Evolutionary conservation across 2,113 vertebrate genomes (phyloP), one percentile per base, ranked within the genome.

Genomic region (Actinemys pallida): DNA sequence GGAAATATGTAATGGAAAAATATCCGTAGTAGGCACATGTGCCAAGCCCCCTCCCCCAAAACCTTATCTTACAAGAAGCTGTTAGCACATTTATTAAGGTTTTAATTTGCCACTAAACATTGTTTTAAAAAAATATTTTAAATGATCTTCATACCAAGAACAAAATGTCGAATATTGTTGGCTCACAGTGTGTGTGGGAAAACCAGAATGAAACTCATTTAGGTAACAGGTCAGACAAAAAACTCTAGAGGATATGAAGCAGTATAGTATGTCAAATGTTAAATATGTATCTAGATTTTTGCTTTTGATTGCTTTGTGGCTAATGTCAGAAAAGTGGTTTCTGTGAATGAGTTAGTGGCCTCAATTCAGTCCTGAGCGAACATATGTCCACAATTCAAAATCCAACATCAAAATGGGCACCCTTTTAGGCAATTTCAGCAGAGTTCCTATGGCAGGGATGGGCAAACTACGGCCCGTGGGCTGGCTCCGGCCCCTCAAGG

Each of bases 261-360:
- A 27, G 11, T 27, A 29, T 24, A 25, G 13, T 78, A 47, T 78
- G 13, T 45, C 42, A 78, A 24, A 78, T 78, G 24, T 78, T 47
- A 78, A 45, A 45, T 47, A 29, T 47, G 24, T 13, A 7, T 78
- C 25, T 78, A 47, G 45, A 78, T 93, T 83, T 87, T 54, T 81
- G 59, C n/a, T 92, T 53, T 52, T 84, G 87, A 86, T 78, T 17
- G 91, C 31, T 81, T 83, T n/a, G 54, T 59, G 54, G 19, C 88
- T 94, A 35, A 90, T 95, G 91, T 93, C 65, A 89, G 86, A 86
- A 91, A 92, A 92, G 50, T 80, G 92, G 42, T 56, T 54, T 69
- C 8, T 69, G 35, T 69, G 65, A 65, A 3, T 69, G 35, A 72
- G 65, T 72, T 10, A 72, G n/a, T 39, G 65, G 65, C n/a, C 62